Evolutionary conservation across 2,113 vertebrate genomes (phyloP), one percentile per base, ranked within the genome.

Genomic region (Meles meles): DNA sequence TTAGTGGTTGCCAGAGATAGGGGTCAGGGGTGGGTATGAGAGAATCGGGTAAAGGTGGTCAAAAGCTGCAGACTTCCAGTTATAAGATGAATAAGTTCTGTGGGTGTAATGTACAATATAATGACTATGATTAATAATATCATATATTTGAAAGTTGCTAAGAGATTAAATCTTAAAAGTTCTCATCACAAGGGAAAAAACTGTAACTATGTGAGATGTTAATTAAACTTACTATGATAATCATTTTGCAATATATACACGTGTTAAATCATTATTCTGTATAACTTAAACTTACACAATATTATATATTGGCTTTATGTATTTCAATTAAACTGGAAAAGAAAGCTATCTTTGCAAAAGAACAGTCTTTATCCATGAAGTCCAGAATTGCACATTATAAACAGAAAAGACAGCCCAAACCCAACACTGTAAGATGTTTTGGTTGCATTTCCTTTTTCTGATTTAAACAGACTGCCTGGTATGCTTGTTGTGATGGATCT

Each of bases 1-100:
- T 29, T 65, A 77, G 25, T 65, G 57, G 25, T 93, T 85, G 44
- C 25, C 47, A 55, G 47, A 29, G 59, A 17, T 47, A n/a, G 29
- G 7, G 8, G 27, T 23, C 9, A 7, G 8, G 15, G 14, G 7
- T 18, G 27, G 12, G n/a, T 0, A 39, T 6, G 59, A 12, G 14
- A 18, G 57, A 83, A 29, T 34, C 83, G 79, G 42, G 39, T 72
- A 25, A 72, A 59, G 15, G 7, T 37, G 15, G 29, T 83, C 52
- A 72, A 72, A 72, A 14, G 11, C 52, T 59, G 47, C 31, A 83
- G 71, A 61, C 31, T 44, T 83, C 29, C 31, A 59, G 21, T 61
- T 59, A 82, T 52, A 83, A 76, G 42, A 85, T 81, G 57, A 91
- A 25, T 18, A 65, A 77, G 6, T 79, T 79, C 59, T 65, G 34